These are phyloP conservation scores for Anas platyrhynchos DNA, from an alignment of 2,113 vertebrate genomes.

Conservation along the genomic window DNA sequence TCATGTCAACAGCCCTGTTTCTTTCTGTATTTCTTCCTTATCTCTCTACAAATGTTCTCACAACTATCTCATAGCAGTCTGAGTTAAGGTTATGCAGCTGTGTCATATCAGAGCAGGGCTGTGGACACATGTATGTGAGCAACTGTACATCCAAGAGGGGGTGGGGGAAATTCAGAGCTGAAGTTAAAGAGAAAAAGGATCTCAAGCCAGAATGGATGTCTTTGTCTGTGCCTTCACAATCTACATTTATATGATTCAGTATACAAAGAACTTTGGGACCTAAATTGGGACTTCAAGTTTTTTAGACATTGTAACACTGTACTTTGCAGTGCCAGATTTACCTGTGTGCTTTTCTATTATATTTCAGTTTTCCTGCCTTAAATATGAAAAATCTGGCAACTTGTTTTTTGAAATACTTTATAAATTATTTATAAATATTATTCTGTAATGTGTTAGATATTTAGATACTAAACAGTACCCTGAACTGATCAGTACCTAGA, in stretches of 20 bases:
- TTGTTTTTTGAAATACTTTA: not conserved
- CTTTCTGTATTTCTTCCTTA: not conserved
- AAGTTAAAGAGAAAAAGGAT: not conserved
- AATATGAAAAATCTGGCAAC: not conserved
- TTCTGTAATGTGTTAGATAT: not conserved
- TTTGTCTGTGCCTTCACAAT: not conserved
- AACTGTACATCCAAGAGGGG: not conserved
- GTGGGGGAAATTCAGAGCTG: not conserved
- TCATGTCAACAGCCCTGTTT: not conserved
- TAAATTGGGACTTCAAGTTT: not conserved
- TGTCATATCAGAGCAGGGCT: accelerated
- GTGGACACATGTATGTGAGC: not conserved
- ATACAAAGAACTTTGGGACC: not conserved
- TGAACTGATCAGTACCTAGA: not conserved
- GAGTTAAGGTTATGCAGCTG: not conserved
- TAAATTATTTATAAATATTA: not conserved
- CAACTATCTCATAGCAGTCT: not conserved
- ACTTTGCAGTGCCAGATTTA: not conserved
- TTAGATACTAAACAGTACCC: not conserved
- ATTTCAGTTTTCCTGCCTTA: not conserved
- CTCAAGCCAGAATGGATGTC: not conserved
- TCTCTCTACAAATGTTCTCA: not conserved
- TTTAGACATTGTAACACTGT: not conserved
- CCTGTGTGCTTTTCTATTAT: not conserved
- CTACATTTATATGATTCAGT: not conserved